Conservation (phyloP, 2,797 vertebrate species). For the Alfaro cultratus region DNA sequence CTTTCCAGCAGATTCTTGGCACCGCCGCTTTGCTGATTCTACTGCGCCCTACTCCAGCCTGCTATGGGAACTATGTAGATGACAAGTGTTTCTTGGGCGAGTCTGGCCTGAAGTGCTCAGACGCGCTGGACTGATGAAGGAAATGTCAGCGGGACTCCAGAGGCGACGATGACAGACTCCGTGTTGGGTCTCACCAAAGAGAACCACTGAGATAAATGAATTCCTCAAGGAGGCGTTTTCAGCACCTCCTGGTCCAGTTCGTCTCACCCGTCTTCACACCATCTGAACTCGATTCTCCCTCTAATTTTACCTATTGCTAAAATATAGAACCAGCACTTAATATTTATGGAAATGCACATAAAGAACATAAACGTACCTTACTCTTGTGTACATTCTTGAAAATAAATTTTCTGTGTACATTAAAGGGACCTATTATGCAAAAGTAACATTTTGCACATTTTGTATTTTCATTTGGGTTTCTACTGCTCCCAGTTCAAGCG, state of each 20-base stretch:
- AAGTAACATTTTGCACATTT: too few relatives aligned
- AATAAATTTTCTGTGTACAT: too few relatives aligned
- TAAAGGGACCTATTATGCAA: too few relatives aligned
- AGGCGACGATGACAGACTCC: conserved; percentile 63
- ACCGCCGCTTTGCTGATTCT: conserved; percentile 52
- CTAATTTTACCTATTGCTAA: conserved; percentile 21
- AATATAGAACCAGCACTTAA: neutral
- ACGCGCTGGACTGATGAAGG: conserved; percentile 74
- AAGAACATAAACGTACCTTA: neutral
- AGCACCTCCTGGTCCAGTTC: conserved; percentile 42
- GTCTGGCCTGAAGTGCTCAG: conserved; percentile 66
- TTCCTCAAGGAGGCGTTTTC: conserved; percentile 61
- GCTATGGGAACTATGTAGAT: conserved; percentile 65
- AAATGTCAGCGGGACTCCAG: conserved; percentile 71
- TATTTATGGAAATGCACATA: neutral
- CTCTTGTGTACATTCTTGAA: neutral
- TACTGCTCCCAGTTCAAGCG: too few relatives aligned
- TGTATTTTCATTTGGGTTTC: too few relatives aligned
- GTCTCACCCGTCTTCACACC: conserved; percentile 19
- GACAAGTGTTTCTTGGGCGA: conserved; percentile 51
- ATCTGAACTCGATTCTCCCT: conserved; percentile 24
- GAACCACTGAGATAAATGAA: conserved; percentile 59
- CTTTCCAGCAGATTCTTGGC: conserved; percentile 59
- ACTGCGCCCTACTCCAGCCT: conserved; percentile 29
- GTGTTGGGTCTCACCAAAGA: conserved; percentile 42